Conservation (phyloP, 2,797 vertebrate genomes). For the Pitangus sulphuratus region DNA sequence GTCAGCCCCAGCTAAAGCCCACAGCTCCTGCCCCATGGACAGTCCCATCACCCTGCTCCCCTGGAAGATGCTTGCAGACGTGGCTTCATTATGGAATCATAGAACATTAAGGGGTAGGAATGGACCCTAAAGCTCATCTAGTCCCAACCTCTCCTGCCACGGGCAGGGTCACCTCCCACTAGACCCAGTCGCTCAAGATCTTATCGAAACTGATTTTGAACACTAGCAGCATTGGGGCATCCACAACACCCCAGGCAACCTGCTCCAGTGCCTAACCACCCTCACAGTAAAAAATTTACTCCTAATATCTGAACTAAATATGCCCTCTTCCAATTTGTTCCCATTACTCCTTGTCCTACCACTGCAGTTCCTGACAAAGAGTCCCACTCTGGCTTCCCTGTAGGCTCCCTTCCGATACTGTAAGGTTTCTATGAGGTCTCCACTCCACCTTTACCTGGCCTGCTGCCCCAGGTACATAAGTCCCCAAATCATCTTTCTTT, state of each 20-base stretch:
- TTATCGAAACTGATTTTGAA: background rate
- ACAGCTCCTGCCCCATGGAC: background rate
- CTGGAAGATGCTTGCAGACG: fast-evolving
- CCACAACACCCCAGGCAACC: background rate
- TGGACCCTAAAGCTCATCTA: background rate
- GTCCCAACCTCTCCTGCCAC: background rate
- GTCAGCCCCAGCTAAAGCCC: background rate
- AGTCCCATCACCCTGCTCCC: background rate
- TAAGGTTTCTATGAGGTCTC: background rate
- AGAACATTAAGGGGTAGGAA: background rate
- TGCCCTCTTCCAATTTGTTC: background rate
- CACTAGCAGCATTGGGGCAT: no score
- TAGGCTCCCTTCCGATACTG: background rate
- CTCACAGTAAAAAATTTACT: background rate
- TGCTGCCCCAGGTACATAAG: background rate
- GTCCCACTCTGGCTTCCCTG: background rate
- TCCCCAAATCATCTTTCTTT: background rate
- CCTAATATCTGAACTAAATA: background rate
- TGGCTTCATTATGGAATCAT: background rate
- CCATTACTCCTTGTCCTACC: background rate
- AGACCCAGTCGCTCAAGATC: no score
- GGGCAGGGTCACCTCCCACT: background rate
- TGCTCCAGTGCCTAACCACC: background rate
- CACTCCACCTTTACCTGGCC: background rate
- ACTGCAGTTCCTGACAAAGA: background rate